Conservation (phyloP, 2,888 invertebrate genomes). For the Cheilosia grossa region DNA sequence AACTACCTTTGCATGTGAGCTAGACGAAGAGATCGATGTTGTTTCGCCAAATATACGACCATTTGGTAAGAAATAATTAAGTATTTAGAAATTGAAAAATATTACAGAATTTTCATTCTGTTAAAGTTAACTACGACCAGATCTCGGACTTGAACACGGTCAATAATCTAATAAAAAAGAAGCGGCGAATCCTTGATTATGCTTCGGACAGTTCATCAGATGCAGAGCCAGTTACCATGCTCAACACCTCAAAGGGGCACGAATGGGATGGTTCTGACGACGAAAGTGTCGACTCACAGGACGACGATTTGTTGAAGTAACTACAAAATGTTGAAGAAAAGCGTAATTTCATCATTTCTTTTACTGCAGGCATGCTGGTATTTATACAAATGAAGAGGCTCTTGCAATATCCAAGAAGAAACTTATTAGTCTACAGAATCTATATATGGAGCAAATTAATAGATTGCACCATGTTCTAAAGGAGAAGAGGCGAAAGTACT, state of each 20-base stretch:
- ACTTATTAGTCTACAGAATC: conserved; percentile 89
- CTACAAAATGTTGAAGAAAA: conserved; percentile 74
- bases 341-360: neutral
- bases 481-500: conserved; percentile 89
- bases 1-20: conserved; percentile 78
- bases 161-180: conserved; percentile 84
- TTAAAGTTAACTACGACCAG: conserved; percentile 80
- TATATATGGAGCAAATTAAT: conserved; percentile 93
- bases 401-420: conserved; percentile 90
- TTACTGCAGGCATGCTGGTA: conserved; percentile 90
- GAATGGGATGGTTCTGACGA: conserved; percentile 89
- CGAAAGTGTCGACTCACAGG: conserved; percentile 90
- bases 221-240: conserved; percentile 86
- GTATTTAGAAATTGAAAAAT: neutral
- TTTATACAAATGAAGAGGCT: conserved; percentile 95
- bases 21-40: conserved; percentile 84
- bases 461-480: conserved; percentile 89
- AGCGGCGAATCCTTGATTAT: conserved; percentile 86
- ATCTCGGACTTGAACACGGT: conserved; percentile 84
- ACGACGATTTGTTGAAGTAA: conserved; percentile 90
- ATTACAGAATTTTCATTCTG: neutral
- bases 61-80: conserved; percentile 83
- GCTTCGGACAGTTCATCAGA: conserved; percentile 88
- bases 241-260: conserved; percentile 86
- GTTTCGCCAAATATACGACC: conserved; percentile 85